Evolutionary conservation across 2,888 invertebrate species (phyloP).

Genomic region (Cataglyphis cursor): DNA sequence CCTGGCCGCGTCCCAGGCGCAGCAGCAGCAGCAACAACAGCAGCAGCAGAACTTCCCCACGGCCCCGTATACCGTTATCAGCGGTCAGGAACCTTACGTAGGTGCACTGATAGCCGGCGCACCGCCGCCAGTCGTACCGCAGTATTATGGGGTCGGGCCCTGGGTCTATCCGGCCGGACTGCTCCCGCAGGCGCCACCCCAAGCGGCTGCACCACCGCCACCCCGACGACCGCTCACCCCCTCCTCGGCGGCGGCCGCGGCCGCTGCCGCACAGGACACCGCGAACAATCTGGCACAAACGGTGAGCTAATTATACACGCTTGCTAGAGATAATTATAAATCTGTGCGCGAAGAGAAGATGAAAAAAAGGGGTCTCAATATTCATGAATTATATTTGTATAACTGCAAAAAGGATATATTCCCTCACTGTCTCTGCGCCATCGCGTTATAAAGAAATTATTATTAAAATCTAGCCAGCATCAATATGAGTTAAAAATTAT

Average conservation of each 20-base stretch:
- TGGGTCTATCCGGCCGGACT: constrained; percentile 97
- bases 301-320: constrained; percentile 72
- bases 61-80: constrained; percentile 95
- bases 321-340: constrained; percentile 47
- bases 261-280: constrained; percentile 89
- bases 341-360: neutral
- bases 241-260: constrained; percentile 90
- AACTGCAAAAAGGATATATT: neutral
- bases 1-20: constrained; percentile 90
- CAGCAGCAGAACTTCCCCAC: constrained; percentile 94
- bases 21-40: constrained; percentile 92
- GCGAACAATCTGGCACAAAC: constrained; percentile 87
- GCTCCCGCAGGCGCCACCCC: constrained; percentile 89
- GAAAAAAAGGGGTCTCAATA: neutral
- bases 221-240: constrained; percentile 93
- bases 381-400: neutral
- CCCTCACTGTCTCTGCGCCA: neutral
- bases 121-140: constrained; percentile 90
- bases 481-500: neutral
- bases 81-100: constrained; percentile 94
- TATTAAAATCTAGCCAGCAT: neutral
- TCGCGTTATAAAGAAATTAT: no score
- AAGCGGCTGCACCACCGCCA: constrained; percentile 88
- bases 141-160: constrained; percentile 97
- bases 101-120: constrained; percentile 93